Evolutionary conservation across 2,113 vertebrate species (phyloP), one percentile per base, ranked within the genome.

Genomic region (Pagrus major): DNA sequence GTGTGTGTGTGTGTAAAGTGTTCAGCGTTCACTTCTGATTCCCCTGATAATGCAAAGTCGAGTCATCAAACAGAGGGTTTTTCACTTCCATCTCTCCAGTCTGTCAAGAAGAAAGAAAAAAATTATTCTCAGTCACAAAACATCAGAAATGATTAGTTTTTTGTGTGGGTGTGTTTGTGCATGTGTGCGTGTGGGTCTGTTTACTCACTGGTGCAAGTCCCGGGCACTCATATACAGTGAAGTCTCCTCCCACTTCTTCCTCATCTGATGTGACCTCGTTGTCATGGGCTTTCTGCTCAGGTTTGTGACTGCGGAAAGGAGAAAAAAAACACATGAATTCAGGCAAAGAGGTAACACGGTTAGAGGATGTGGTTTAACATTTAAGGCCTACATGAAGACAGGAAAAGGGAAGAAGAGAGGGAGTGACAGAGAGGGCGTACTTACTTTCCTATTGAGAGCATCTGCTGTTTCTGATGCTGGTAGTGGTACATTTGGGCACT

Each of bases 1-100:
- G 8, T 63, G 25, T 16, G 25, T 9, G 41, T 47, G 58, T 80
- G 25, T 78, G 23, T 65, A 25, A 59, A 76, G 49, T 78, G 71
- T 73, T 75, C 33, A 61, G 79, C 63, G 64, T 84, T 93, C 94
- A 96, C 88, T 96, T 95, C 9, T 91, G 94, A 65, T 86, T 88
- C 86, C 88, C 83, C 67, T 92, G 92, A 54, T 87, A 90, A 0
- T 96, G 89, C 71, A 96, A 84, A 37, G 94, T 91, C 0, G 95
- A 94, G 83, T 98, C 97, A 0, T 99, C 97, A 52, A 99, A 99
- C 72, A 99, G 94, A 0, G 98, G 98, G 88, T 99, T 99, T 80
- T 96, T 97, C 84, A 99, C 98, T 87, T 99, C 98, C 98, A 99
- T 99, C 91, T 99, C 98, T 42, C 98, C 98, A 0, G 97, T 99